Evolutionary conservation across 2,797 vertebrate genomes (phyloP).

Genomic region (Anas acuta): DNA sequence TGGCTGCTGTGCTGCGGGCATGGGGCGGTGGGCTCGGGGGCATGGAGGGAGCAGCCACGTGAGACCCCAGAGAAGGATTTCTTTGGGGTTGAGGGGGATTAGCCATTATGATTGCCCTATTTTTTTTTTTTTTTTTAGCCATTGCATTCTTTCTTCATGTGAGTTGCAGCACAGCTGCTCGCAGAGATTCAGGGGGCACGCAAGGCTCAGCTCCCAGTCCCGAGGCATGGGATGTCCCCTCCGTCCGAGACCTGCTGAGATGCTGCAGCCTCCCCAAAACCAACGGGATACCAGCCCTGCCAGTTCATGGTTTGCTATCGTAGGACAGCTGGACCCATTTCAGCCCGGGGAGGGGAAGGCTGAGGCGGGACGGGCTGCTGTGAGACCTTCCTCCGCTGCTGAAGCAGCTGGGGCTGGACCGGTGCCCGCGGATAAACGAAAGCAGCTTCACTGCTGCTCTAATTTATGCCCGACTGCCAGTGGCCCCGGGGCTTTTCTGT

Average conservation of each 20-base stretch:
- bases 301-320: accelerated
- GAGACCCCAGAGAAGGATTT: background rate
- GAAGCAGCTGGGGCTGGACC: constrained; percentile 50
- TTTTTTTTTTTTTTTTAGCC: background rate
- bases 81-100: background rate
- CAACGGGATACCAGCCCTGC: accelerated
- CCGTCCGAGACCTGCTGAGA: background rate
- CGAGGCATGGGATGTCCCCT: background rate
- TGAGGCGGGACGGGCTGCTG: background rate
- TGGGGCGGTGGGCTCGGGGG: accelerated
- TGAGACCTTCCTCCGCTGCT: background rate
- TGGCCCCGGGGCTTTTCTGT: constrained; percentile 29
- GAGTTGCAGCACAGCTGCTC: background rate
- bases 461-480: constrained; percentile 61
- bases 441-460: constrained; percentile 47
- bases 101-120: background rate
- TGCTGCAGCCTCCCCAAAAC: background rate
- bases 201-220: background rate
- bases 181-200: background rate
- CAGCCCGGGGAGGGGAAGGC: accelerated
- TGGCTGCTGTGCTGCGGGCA: accelerated
- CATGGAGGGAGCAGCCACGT: accelerated
- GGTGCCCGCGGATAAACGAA: constrained; percentile 37
- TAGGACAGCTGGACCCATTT: background rate
- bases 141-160: background rate